Percentiles rank a stretch among this genome's conserved stretches.
Evolutionary conservation across 2,888 invertebrate species (phyloP).

Genomic region (Phortica okadai): DNA sequence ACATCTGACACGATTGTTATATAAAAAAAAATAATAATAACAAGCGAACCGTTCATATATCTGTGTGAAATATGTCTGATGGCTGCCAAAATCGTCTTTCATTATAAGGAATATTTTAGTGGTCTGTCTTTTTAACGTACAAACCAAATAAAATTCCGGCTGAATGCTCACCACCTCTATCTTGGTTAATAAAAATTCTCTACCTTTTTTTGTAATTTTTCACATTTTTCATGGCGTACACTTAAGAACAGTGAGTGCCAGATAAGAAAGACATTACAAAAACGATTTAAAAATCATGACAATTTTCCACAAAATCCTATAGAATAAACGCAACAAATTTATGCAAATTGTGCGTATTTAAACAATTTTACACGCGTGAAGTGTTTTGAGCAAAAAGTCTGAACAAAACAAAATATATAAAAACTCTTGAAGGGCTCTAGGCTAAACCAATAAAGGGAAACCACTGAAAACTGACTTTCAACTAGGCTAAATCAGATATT

Average conservation of each 20-base stretch:
- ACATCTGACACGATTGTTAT: too few species aligned
- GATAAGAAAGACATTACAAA: conserved; percentile 16
- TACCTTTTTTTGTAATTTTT: not conserved
- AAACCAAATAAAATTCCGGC: too few species aligned
- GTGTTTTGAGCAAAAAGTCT: not conserved
- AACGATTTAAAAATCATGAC: not conserved
- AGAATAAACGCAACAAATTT: not conserved
- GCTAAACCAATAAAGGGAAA: too few species aligned
- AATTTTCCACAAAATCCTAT: not conserved
- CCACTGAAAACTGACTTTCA: too few species aligned
- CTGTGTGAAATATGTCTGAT: too few species aligned
- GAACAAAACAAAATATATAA: not conserved
- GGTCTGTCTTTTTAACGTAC: too few species aligned
- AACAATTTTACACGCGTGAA: conserved; percentile 22
- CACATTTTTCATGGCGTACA: conserved; percentile 20
- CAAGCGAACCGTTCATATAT: too few species aligned
- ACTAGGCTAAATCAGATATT: not conserved
- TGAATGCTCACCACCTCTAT: too few species aligned
- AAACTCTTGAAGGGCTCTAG: not conserved
- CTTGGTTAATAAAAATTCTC: too few species aligned
- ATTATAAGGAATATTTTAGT: too few species aligned
- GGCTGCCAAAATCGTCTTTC: too few species aligned
- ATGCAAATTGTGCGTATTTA: conserved; percentile 29
- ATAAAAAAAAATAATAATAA: too few species aligned
- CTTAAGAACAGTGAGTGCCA: not conserved